Evolutionary conservation across 2,888 invertebrate species (phyloP).

Genomic region (Limenitis arthemis): DNA sequence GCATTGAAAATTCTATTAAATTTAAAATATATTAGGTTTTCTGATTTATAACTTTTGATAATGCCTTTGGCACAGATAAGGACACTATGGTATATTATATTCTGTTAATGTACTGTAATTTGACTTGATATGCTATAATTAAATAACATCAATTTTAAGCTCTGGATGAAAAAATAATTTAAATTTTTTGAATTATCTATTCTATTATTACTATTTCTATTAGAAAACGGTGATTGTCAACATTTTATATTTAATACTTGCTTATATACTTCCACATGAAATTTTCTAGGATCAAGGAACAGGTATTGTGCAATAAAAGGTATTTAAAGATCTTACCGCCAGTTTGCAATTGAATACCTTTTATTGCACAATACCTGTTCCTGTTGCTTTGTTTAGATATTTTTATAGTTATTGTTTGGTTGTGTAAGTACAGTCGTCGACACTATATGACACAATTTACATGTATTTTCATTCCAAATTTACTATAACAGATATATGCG

Average conservation of each 20-base stretch:
- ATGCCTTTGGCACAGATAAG: too few relatives aligned
- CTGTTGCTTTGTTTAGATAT: background rate
- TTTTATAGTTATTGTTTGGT: background rate
- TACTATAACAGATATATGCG: conserved; percentile 48
- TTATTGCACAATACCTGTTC: conserved; percentile 3
- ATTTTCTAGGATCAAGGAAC: background rate
- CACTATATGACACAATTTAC: background rate
- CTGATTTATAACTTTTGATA: background rate
- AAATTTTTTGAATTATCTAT: too few relatives aligned
- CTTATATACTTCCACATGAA: too few relatives aligned
- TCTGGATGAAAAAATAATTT: too few relatives aligned
- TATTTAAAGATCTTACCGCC: background rate
- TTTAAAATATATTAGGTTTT: background rate
- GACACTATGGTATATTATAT: too few relatives aligned
- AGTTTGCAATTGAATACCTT: background rate
- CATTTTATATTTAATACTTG: too few relatives aligned
- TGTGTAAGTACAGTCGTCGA: background rate
- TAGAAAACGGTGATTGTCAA: too few relatives aligned
- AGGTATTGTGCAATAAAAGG: conserved; percentile 1
- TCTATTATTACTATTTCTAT: too few relatives aligned
- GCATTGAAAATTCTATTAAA: conserved; percentile 2
- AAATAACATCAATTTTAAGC: too few relatives aligned
- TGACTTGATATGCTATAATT: too few relatives aligned
- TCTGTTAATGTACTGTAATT: too few relatives aligned
- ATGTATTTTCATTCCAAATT: conserved; percentile 45